Conservation (phyloP, 2,797 vertebrate species). For the Enteromius mattozi region DNA sequence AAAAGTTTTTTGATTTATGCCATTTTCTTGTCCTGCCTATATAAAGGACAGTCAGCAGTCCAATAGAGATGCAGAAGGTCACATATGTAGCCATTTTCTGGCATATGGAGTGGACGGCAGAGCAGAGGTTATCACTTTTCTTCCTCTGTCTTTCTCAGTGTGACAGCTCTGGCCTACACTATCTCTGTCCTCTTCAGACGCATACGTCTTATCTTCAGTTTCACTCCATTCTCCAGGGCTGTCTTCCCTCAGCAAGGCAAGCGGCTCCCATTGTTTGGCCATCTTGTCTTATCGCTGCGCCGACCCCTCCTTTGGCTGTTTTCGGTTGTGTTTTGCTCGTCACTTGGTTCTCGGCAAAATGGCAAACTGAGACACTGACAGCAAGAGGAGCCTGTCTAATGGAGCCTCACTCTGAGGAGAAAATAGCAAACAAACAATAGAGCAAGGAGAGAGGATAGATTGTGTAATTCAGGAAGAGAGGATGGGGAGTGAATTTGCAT, state of each 20-base stretch:
- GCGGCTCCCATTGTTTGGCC: constrained; percentile 40
- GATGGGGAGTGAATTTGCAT: neutral
- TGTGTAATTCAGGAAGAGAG: constrained; percentile 10
- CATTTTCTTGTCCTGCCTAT: neutral
- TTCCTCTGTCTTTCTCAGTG: constrained; percentile 38
- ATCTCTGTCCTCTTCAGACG: constrained; percentile 34
- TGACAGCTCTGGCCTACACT: constrained; percentile 51
- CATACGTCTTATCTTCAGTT: constrained; percentile 46
- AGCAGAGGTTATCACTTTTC: constrained; percentile 50
- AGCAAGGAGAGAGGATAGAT: neutral
- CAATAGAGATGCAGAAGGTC: constrained; percentile 52
- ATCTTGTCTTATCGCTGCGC: constrained; percentile 37
- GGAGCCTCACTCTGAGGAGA: neutral
- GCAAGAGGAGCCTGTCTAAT: constrained; percentile 17
- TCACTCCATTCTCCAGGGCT: constrained; percentile 47
- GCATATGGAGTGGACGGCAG: constrained; percentile 26
- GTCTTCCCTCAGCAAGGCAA: constrained; percentile 24
- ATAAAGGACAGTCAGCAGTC: constrained; percentile 16
- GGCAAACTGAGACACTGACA: constrained; percentile 24
- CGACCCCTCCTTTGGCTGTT: constrained; percentile 39
- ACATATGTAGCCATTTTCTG: constrained; percentile 47
- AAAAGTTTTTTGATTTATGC: neutral
- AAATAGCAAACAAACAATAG: neutral
- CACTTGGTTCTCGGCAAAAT: constrained; percentile 15
- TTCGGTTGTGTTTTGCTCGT: constrained; percentile 36